phyloP scores from a whole-genome alignment of 2,113 vertebrate species.

The Cyrtonyx montezumae region DNA sequence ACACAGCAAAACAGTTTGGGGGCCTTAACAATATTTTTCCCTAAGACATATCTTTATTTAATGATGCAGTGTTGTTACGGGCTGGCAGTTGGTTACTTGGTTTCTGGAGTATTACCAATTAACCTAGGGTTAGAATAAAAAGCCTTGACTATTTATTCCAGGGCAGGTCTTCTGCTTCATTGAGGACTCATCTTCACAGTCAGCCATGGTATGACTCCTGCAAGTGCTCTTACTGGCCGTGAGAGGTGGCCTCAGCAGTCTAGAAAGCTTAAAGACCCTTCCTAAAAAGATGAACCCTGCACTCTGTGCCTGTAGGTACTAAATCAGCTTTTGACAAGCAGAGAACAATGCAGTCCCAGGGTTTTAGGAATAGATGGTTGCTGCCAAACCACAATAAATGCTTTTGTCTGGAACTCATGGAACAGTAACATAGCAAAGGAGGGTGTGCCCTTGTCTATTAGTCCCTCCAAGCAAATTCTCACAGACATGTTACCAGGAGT shows the following conservation, averaged over 20 bases:
- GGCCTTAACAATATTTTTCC: conserved; percentile 13
- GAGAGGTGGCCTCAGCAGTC: not conserved
- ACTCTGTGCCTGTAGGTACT: conserved; percentile 24
- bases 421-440: conserved; percentile 64
- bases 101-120: conserved; percentile 31
- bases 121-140: conserved; percentile 18
- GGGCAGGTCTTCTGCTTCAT: not conserved
- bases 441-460: conserved; percentile 55
- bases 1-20: conserved; percentile 9
- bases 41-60: conserved; percentile 38
- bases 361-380: conserved; percentile 31
- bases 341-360: conserved; percentile 52
- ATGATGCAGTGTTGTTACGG: conserved; percentile 1
- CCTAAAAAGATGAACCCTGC: not conserved
- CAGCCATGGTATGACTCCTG: not conserved
- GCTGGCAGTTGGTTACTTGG: not conserved
- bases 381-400: conserved; percentile 69
- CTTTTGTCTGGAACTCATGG: conserved; percentile 63
- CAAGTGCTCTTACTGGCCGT: not conserved
- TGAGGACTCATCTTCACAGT: not conserved
- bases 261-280: conserved; percentile 3
- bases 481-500: conserved; percentile 40
- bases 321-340: conserved; percentile 45
- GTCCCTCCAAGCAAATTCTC: conserved; percentile 57
- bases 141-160: not conserved